Percentiles rank a stretch among this genome's conserved stretches.
phyloP scores from a whole-genome alignment of 2,113 vertebrate species.

The Silurus glanis region DNA sequence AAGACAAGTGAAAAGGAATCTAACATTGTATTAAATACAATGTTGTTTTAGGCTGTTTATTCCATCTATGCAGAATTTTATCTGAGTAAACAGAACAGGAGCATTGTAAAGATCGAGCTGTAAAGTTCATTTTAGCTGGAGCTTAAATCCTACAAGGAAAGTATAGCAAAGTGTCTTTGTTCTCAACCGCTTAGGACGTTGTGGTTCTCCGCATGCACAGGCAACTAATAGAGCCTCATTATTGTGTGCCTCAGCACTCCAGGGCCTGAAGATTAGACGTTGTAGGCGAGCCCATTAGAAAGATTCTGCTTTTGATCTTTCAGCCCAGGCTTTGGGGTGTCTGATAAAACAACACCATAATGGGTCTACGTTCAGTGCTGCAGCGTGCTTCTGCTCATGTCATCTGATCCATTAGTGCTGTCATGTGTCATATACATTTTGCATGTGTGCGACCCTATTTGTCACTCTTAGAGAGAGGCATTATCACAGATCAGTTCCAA shows the following conservation, averaged over 20 bases:
- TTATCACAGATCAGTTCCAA: not conserved
- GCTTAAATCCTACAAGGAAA: conserved; percentile 54
- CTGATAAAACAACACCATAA: conserved; percentile 21
- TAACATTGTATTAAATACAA: not conserved
- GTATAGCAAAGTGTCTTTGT: conserved; percentile 50
- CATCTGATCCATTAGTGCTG: conserved; percentile 2
- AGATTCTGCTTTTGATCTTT: conserved; percentile 57
- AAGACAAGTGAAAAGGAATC: conserved; percentile 22
- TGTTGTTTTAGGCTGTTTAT: conserved; percentile 36
- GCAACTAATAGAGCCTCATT: conserved; percentile 51
- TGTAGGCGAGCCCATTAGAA: conserved; percentile 36
- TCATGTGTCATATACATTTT: not conserved
- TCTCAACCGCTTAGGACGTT: conserved; percentile 46
- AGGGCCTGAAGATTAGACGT: conserved; percentile 48
- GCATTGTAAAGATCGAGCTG: conserved; percentile 17
- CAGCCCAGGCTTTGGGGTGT: conserved; percentile 39
- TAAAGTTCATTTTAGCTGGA: conserved; percentile 3
- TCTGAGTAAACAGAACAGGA: conserved; percentile 30
- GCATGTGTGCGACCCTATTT: not conserved
- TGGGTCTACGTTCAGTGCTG: not conserved
- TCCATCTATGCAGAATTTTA: conserved; percentile 20
- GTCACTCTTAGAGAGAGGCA: not conserved
- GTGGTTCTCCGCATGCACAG: conserved; percentile 49
- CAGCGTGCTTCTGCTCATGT: not conserved
- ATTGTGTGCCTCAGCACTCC: conserved; percentile 52